Conservation (phyloP, 2,113 vertebrate genomes). For the Pollachius pollachius region DNA sequence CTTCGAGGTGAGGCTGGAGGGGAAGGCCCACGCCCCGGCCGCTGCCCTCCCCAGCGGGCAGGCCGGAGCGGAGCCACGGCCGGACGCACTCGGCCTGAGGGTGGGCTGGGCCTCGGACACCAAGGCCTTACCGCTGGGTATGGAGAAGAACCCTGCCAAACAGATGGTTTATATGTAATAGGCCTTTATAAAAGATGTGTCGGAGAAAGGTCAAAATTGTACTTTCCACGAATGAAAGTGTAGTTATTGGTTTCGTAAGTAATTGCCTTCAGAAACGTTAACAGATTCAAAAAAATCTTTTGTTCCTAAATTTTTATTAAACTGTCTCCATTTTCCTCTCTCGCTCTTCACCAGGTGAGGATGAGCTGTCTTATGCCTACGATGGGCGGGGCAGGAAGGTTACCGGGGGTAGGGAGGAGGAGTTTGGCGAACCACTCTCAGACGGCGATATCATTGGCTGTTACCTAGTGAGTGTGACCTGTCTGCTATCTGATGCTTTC, state of each 20-base stretch:
- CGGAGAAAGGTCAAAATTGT: too few species aligned
- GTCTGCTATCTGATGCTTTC: not conserved
- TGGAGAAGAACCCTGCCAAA: slow-evolving; percentile 14
- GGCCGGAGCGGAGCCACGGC: slow-evolving; percentile 25
- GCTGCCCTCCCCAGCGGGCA: slow-evolving; percentile 56
- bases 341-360: slow-evolving; percentile 72
- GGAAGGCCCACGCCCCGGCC: too few species aligned
- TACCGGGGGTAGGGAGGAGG: slow-evolving; percentile 74
- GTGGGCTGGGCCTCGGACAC: slow-evolving; percentile 83
- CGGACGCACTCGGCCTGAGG: slow-evolving; percentile 71
- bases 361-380: slow-evolving; percentile 82
- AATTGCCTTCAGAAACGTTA: not conserved
- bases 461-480: slow-evolving; percentile 77
- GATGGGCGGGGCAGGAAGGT: slow-evolving; percentile 80
- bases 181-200: too few species aligned
- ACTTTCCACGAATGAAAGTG: too few species aligned
- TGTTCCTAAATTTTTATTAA: not conserved
- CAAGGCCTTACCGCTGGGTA: slow-evolving; percentile 81
- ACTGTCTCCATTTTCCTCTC: not conserved
- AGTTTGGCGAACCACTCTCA: slow-evolving; percentile 81
- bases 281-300: not conserved
- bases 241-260: not conserved
- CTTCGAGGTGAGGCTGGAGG: slow-evolving; percentile 83
- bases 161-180: too few species aligned
- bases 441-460: slow-evolving; percentile 87